phyloP scores from a whole-genome alignment of 2,888 invertebrate species.

The Drosophila yooni region DNA sequence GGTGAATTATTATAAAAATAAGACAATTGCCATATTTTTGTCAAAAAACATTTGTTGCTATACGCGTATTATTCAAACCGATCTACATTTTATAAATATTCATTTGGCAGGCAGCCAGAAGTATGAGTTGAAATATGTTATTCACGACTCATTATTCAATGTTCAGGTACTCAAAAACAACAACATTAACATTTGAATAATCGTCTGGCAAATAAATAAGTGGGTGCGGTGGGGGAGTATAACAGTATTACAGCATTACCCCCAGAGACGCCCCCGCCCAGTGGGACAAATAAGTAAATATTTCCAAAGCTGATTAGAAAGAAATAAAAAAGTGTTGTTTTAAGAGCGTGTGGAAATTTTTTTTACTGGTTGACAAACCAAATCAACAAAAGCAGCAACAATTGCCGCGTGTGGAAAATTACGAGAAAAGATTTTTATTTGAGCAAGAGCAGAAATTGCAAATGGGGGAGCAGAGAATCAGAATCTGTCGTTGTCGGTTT shows the following conservation, averaged over 20 bases:
- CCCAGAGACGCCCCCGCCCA: neutral
- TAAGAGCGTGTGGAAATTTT: conserved; percentile 61
- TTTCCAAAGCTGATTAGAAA: conserved; percentile 48
- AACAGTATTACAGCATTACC: neutral
- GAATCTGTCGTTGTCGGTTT: conserved; percentile 2
- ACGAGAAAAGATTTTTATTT: conserved; percentile 34
- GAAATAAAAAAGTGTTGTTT: conserved; percentile 1
- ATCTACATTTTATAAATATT: neutral
- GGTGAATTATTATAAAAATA: neutral
- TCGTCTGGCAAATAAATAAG: conserved; percentile 43
- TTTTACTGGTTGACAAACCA: conserved; percentile 42
- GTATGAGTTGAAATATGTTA: neutral
- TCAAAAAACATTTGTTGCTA: neutral
- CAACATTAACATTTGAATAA: conserved; percentile 28
- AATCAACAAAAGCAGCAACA: conserved; percentile 13
- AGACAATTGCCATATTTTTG: conserved; percentile 4
- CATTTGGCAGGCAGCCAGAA: conserved; percentile 12
- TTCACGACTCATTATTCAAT: conserved; percentile 16
- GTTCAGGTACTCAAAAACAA: conserved; percentile 27
- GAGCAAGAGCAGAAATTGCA: neutral
- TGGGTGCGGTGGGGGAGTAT: neutral
- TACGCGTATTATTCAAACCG: neutral
- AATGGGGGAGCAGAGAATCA: neutral
- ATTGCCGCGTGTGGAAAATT: conserved; percentile 46
- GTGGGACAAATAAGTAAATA: conserved; percentile 8